Evolutionary conservation across 2,888 invertebrate species (phyloP).

Genomic region (Folsomia manolachei): DNA sequence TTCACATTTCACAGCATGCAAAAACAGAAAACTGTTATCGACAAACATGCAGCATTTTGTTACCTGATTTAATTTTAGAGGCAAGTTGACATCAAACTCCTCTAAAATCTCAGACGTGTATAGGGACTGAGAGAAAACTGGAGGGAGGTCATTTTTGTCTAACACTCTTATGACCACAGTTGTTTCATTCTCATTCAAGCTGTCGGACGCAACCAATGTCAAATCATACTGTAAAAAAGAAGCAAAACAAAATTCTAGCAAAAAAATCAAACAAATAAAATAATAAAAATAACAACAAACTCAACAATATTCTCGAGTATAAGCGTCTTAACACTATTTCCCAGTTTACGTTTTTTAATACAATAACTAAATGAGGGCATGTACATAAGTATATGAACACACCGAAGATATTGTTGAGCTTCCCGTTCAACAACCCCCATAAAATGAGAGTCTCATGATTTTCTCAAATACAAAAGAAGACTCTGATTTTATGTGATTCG

Average conservation of each 20-base stretch:
- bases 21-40: no score
- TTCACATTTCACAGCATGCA: no score
- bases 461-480: background rate
- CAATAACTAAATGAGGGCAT: background rate
- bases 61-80: constrained; percentile 53
- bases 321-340: background rate
- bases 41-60: no score
- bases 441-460: background rate
- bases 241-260: constrained; percentile 26
- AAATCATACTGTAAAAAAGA: constrained; percentile 69
- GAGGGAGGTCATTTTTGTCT: constrained; percentile 65
- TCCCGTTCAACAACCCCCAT: background rate
- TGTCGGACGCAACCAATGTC: constrained; percentile 84
- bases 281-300: background rate
- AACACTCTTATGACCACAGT: constrained; percentile 72
- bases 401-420: background rate
- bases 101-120: constrained; percentile 73
- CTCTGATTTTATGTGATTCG: background rate
- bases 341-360: no score
- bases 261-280: background rate
- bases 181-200: constrained; percentile 83
- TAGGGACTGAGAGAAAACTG: constrained; percentile 69
- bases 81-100: constrained; percentile 65
- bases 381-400: background rate
- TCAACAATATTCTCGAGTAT: background rate